Percentiles rank a stretch among this genome's conserved stretches.
Evolutionary conservation across 1,140 invertebrate genomes (phyloP).

Genomic region (Pogonognathellus flavescens): DNA sequence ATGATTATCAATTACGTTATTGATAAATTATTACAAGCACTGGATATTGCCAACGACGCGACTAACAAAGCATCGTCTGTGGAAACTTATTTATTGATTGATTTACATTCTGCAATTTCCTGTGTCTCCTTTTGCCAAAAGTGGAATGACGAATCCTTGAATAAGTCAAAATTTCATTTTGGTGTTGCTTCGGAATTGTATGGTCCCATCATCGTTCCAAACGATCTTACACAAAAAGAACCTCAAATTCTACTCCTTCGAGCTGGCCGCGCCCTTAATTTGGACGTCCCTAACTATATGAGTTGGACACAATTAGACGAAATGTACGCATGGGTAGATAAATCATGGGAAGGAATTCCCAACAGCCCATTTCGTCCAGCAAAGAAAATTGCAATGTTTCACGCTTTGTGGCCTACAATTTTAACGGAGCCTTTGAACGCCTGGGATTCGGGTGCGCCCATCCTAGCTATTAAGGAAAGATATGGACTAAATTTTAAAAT

Average conservation of each 20-base stretch:
- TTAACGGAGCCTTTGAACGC: not conserved
- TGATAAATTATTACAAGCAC: not conserved
- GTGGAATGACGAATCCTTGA: not conserved
- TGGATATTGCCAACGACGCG: not conserved
- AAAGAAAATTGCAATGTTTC: not conserved
- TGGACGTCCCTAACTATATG: not conserved
- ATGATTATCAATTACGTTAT: not conserved
- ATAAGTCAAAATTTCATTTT: not conserved
- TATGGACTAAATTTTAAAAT: not conserved
- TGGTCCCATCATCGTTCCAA: not conserved
- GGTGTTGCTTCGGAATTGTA: not conserved
- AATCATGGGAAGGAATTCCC: too few species aligned
- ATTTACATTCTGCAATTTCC: not conserved
- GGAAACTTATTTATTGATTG: not conserved
- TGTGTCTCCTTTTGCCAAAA: not conserved
- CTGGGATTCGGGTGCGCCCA: not conserved
- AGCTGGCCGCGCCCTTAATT: not conserved
- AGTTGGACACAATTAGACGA: not conserved
- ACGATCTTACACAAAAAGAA: too few species aligned
- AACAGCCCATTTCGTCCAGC: not conserved
- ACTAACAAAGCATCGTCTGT: not conserved
- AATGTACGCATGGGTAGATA: not conserved
- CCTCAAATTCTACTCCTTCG: not conserved
- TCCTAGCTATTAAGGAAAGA: not conserved
- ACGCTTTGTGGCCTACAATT: not conserved